Base-by-base conservation (phyloP, 64 coral and sea anemone genomes). In the Exaiptasia diaphana region DNA sequence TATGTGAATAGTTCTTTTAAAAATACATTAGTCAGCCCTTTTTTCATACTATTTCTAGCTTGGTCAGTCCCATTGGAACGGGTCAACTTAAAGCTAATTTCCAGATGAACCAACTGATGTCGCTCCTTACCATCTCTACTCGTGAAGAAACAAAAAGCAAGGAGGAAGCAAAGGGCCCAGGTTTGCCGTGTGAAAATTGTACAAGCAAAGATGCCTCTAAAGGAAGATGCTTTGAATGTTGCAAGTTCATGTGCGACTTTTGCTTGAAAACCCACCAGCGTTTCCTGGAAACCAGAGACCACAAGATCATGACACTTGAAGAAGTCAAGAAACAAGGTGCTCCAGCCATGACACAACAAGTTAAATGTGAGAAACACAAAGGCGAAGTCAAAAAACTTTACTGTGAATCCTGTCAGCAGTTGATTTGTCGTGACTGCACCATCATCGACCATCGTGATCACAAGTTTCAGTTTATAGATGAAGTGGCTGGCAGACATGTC, bases 301-400 rank as follows among this genome's bases (percentile, higher is more conserved):
- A 62, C 34, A 24, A 62, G 34, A 24, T 62, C 25, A 62, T 62
- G 24, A 62, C 58, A 62, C 35, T 71, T 25, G 67, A 71, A 18
- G 67, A 71, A n/a, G 26, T 71, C 30, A 38, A 41, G 23, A 35
- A 71, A 9, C 23, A n/a, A 71, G 67, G 38, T 44, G 25, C 40
- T 13, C 58, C 58, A 62, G 58, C 34, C 17, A 71, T 71, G 24
- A 35, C 23, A 23, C 34, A 71, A 42, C 67, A 71, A 44, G 0
- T 11, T 21, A 38, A 33, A 18, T 71, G 67, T 27, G 9, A 2
- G 8, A 71, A 71, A n/a, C 67, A 71, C 67, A 71, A 71, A 44
- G 67, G 67, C 17, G 67, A 71, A 71, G 67, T 71, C 9, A 71
- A 38, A 35, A 71, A 71, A 37, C 34, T 71, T 8, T 71, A 38